Base-by-base conservation (phyloP, 2,797 vertebrate species). In the Phyllotis vaccarum region DNA sequence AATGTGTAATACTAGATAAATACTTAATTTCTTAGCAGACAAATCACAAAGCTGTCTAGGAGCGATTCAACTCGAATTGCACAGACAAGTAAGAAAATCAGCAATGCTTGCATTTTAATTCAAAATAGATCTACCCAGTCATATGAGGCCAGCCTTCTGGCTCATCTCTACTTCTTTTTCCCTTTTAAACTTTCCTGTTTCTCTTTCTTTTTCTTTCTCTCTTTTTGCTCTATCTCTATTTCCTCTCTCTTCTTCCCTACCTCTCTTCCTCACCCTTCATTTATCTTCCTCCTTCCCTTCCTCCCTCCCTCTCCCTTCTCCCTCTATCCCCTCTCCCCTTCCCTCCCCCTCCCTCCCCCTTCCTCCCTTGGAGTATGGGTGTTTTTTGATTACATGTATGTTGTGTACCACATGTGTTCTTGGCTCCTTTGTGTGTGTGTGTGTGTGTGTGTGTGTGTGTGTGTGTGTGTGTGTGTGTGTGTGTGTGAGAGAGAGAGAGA, bases 1-100 rank as follows among this genome's bases (percentile, higher is more conserved):
- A 64, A 49, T 64, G 7, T 81, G 58, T 75, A 74, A 79, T 85
- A 83, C 31, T 60, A 70, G 34, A 31, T 21, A 52, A 37, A 27
- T 54, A 43, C 76, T 93, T 78, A 64, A 85, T 82, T 85, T 93
- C n/a, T 75, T 66, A 86, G 54, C 16, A 78, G 89, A 66, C 52
- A 64, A 82, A 79, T 95, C 0, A 9, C 37, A 72, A 95, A 89
- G 27, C 34, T 1, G 9, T 89, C 27, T 82, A 92, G 13, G 81
- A 60, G 76, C 3, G 75, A 34, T 37, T 74, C 93, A 90, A 75
- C 10, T 83, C 27, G 54, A 95, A 40, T 79, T 60, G 13, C 54
- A 76, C 81, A 82, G 2, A 66, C 5, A 68, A 81, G 52, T 89
- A n/a, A 68, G 52, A 91, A 62, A 29, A n/a, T 56, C 2, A 85